Evolutionary conservation across 1,140 invertebrate genomes (phyloP), one percentile per base, ranked within the genome.

Genomic region (Ylistrum balloti): DNA sequence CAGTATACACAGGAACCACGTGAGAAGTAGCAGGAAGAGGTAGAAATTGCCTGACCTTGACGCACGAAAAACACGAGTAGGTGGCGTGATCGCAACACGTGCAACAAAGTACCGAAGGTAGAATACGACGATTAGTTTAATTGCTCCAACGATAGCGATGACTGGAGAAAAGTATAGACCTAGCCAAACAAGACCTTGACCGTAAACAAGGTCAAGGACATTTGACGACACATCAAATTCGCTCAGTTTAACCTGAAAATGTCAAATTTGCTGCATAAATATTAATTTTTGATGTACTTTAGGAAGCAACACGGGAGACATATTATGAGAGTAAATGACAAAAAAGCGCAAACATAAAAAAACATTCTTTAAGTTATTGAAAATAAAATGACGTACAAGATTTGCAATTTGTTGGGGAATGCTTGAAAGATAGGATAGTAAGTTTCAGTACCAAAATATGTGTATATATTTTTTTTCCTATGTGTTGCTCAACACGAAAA

Each of bases 151-250:
- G 0, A 97, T 92, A 3, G 97, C 96, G 89, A 98, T 95, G 11
- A 97, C 93, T 11, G 98, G 98, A 56, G 97, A 97, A 95, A 97
- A 98, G 92, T 97, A 97, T 88, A 97, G 96, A 20, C 97, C 97
- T 28, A 98, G 96, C 97, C 97, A 98, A 86, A 98, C 97, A 86
- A 98, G 95, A 0, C 97, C 97, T 94, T 98, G 98, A 95, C 97
- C 98, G 96, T 98, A 98, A 85, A 98, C 97, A 28, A 98, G 95
- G 88, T 97, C 97, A 22, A 98, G 95, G 0, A 97, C 97, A 93
- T 97, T 97, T 90, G 97, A 97, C 33, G 97, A 97, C 22, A 98
- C 97, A 94, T 97, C 97, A 95, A 98, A 98, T 93, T 97, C 97
- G 11, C 97, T 97, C 48, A 96, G 95, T 2, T 94, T 93, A 0